Evolutionary conservation across 2,797 vertebrate genomes (phyloP).

Genomic region (Urophycis tenuis): DNA sequence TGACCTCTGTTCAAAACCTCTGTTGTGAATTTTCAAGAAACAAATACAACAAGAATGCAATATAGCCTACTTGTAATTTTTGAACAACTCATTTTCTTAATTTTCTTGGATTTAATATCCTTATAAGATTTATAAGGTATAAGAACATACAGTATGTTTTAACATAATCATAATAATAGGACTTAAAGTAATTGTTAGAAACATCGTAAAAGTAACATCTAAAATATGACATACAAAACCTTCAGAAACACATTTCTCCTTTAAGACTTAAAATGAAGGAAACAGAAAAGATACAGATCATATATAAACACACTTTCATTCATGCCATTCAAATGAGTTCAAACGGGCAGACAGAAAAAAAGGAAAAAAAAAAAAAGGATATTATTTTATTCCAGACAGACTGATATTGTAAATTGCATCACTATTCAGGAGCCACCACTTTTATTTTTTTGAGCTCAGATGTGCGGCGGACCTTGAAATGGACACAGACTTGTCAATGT

Average conservation of each 20-base stretch:
- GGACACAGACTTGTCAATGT: constrained; percentile 26
- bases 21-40: neutral
- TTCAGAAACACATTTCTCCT: neutral
- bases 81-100: too few relatives aligned
- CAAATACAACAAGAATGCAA: neutral
- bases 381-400: constrained; percentile 28
- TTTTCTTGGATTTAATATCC: neutral
- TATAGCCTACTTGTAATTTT: neutral
- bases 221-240: neutral
- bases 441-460: constrained; percentile 38
- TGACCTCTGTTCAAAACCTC: neutral
- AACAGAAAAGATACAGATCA: neutral
- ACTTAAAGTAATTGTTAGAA: neutral
- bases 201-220: neutral
- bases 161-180: neutral
- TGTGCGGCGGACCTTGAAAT: constrained; percentile 51
- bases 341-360: too few relatives aligned
- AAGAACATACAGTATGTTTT: too few relatives aligned
- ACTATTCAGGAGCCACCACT: constrained; percentile 28
- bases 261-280: neutral
- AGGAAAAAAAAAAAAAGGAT: neutral
- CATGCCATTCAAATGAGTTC: too few relatives aligned
- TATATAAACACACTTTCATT: neutral
- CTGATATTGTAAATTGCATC: constrained; percentile 35
- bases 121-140: neutral